Evolutionary conservation across 2,797 vertebrate genomes (phyloP).

Genomic region (Anableps anableps): DNA sequence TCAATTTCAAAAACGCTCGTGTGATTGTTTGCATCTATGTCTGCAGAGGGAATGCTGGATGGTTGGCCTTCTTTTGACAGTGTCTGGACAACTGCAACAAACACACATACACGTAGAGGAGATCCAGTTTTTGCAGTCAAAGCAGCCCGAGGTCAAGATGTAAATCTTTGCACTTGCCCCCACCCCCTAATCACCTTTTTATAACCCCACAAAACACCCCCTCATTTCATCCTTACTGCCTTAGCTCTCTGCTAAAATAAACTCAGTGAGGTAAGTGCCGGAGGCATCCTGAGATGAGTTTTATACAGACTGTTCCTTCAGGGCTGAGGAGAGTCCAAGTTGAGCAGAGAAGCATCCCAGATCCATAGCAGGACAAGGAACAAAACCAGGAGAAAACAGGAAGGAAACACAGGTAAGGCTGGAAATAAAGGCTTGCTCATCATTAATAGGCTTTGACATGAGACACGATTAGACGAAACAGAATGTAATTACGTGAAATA

Average conservation of each 20-base stretch:
- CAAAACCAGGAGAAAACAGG: conserved; percentile 23
- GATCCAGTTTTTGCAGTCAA: conserved; percentile 78
- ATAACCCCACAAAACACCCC: conserved; percentile 43
- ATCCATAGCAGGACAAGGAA: conserved; percentile 35
- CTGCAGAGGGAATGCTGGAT: conserved; percentile 24
- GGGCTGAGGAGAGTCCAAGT: conserved; percentile 51
- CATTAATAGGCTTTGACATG: background rate
- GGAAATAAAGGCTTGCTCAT: background rate
- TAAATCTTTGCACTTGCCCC: conserved; percentile 71
- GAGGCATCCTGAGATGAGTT: conserved; percentile 63
- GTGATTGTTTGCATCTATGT: conserved; percentile 26
- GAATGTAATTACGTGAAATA: background rate
- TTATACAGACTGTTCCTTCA: conserved; percentile 61
- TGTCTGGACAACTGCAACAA: conserved; percentile 64
- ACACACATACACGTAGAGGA: conserved; percentile 29
- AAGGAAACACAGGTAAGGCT: conserved; percentile 61
- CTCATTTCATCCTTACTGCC: conserved; percentile 60
- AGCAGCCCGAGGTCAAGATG: conserved; percentile 64
- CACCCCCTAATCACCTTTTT: conserved; percentile 50
- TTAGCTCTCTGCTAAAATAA: conserved; percentile 78
- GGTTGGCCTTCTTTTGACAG: conserved; percentile 41
- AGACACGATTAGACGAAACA: background rate
- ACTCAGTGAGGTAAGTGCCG: conserved; percentile 77
- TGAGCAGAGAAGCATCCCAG: conserved; percentile 52
- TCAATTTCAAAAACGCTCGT: conserved; percentile 34